A percentile compares a stretch with the other conserved stretches of the same genome.
These are phyloP conservation scores for Caligus rogercresseyi DNA, from an alignment of 1,140 invertebrate species.

Conservation along the genomic window DNA sequence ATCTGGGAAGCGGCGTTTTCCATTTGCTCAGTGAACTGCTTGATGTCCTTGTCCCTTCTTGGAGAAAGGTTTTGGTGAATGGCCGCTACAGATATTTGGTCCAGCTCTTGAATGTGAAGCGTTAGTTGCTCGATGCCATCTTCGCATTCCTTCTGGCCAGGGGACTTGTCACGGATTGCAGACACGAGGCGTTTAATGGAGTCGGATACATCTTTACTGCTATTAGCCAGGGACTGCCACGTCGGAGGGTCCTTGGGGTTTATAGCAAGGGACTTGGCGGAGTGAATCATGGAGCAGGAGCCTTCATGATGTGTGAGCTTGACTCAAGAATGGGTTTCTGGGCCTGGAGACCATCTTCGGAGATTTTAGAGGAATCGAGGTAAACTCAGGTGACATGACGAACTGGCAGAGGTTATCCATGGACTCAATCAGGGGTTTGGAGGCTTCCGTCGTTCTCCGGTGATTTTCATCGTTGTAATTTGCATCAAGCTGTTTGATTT, in stretches of 20 bases:
- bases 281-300: constrained; percentile 70
- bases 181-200: constrained; percentile 83
- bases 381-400: constrained; percentile 79
- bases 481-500: constrained; percentile 76
- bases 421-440: constrained; percentile 65
- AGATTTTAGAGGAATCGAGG: constrained; percentile 80
- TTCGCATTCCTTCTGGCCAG: constrained; percentile 84
- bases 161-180: constrained; percentile 80
- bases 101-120: constrained; percentile 54
- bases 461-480: constrained; percentile 59
- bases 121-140: constrained; percentile 58
- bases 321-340: constrained; percentile 72
- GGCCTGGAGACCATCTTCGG: constrained; percentile 46
- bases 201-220: constrained; percentile 86
- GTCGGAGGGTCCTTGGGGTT: constrained; percentile 75
- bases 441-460: constrained; percentile 54
- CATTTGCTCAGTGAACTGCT: constrained; percentile 58
- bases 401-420: constrained; percentile 83
- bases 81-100: constrained; percentile 66
- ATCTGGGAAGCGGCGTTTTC: constrained; percentile 50
- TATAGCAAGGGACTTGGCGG: constrained; percentile 71
- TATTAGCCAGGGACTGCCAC: constrained; percentile 78
- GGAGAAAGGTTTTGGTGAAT: constrained; percentile 59
- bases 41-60: constrained; percentile 43
- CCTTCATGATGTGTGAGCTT: constrained; percentile 58